Evolutionary conservation across 1,140 invertebrate genomes (phyloP).

Genomic region (Rhyacophila brunnea): DNA sequence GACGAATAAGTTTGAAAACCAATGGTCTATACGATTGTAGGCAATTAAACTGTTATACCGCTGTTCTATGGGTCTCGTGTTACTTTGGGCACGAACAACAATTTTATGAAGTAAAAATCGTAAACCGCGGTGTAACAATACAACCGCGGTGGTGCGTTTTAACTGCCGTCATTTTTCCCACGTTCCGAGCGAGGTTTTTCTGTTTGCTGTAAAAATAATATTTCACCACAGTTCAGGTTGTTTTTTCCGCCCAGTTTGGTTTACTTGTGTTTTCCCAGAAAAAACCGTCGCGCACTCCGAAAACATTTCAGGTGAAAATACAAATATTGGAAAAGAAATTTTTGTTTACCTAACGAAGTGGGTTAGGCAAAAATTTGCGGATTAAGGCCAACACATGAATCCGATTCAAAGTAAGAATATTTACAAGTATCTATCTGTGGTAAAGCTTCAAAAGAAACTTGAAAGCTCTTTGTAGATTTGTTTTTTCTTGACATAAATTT

Average conservation of each 20-base stretch:
- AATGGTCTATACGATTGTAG: no score
- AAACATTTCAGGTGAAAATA: slow-evolving; percentile 34
- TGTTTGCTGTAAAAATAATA: slow-evolving; percentile 34
- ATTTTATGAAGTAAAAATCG: background rate
- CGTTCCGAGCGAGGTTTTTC: slow-evolving; percentile 19
- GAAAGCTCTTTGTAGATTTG: no score
- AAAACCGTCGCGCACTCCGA: slow-evolving; percentile 12
- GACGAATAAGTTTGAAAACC: no score
- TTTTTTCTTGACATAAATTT: no score
- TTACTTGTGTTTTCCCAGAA: slow-evolving; percentile 15
- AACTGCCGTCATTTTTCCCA: slow-evolving; percentile 19
- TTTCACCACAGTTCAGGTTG: slow-evolving; percentile 28
- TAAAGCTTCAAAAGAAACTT: no score
- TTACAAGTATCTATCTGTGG: no score
- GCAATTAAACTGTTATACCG: no score
- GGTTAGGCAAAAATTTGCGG: slow-evolving; percentile 22
- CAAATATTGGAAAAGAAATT: slow-evolving; percentile 30
- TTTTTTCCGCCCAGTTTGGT: slow-evolving; percentile 25
- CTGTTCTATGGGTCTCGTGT: background rate
- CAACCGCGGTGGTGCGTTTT: slow-evolving; percentile 1
- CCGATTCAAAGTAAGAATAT: no score
- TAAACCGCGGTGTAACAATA: background rate
- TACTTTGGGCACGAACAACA: background rate
- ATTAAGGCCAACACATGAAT: slow-evolving; percentile 3
- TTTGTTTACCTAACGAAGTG: slow-evolving; percentile 25